Percentiles rank a stretch among this genome's conserved stretches.
Evolutionary conservation across 2,888 invertebrate genomes (phyloP).

Genomic region (Ecliptopera silaceata): DNA sequence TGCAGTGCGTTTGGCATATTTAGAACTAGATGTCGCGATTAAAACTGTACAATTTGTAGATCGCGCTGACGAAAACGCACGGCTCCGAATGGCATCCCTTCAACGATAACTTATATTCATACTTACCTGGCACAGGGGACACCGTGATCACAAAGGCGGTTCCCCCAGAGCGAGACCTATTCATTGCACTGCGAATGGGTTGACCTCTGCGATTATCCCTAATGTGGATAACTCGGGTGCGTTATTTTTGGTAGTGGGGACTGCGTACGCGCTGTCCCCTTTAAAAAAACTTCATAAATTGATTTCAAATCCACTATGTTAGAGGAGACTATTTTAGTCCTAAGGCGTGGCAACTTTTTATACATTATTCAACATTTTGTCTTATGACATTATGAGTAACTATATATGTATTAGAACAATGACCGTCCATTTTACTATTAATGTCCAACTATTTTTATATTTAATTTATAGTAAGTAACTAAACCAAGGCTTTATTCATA

Average conservation of each 20-base stretch:
- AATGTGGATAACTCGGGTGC: slow-evolving; percentile 24
- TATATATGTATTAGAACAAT: too few species aligned
- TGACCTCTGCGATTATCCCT: slow-evolving; percentile 26
- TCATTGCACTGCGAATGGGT: slow-evolving; percentile 24
- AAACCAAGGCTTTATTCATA: too few species aligned
- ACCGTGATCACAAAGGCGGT: slow-evolving; percentile 23
- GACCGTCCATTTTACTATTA: too few species aligned
- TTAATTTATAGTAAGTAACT: too few species aligned
- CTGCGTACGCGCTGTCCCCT: slow-evolving; percentile 25
- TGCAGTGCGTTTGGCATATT: neutral
- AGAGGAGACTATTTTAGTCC: too few species aligned
- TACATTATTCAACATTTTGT: too few species aligned
- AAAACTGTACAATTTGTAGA: slow-evolving; percentile 1
- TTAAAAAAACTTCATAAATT: neutral
- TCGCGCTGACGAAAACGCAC: slow-evolving; percentile 22
- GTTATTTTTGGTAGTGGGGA: slow-evolving; percentile 27
- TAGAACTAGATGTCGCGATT: slow-evolving; percentile 16
- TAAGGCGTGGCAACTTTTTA: too few species aligned
- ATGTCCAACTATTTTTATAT: too few species aligned
- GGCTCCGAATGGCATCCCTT: neutral
- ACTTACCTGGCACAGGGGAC: slow-evolving; percentile 25
- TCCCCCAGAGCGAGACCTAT: slow-evolving; percentile 20
- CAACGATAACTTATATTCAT: neutral
- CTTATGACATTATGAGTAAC: too few species aligned
- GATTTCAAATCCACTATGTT: too few species aligned